Evolutionary conservation across 2,888 invertebrate genomes (phyloP), one percentile per base, ranked within the genome.

Genomic region (Morpho deidamia): DNA sequence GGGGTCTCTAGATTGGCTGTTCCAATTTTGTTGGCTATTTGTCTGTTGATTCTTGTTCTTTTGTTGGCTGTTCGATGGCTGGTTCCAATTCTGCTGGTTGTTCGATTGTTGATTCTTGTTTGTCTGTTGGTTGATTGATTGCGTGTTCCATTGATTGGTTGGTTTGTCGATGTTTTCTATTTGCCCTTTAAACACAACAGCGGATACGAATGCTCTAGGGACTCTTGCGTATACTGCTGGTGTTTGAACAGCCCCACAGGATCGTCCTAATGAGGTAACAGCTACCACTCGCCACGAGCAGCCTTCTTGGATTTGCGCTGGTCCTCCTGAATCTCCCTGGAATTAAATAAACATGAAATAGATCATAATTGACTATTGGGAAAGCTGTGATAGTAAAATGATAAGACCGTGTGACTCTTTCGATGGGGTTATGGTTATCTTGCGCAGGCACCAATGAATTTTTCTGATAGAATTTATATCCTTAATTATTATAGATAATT

Each of bases 261-360:
- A 75, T 0, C 86, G 63, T 0, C 89, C 89, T 0, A 79, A 62
- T 1, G 89, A 89, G 0, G 89, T 89, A 8, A 89, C 79, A 0
- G 77, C 88, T 0, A 87, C 79, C 0, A 88, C 71, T 0, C 87
- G 72, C 88, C 88, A 88, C 0, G 67, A 44, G 53, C 89, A 88
- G 47, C 82, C 86, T 51, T 85, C 85, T 66, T 78, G 81, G 0
- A 84, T 60, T 59, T 87, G 86, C 0, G 81, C 84, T 3, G 88
- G 88, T 0, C 89, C 88, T 0, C 88, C 89, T 0, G 87, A 87
- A 51, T 89, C 89, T 45, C 89, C 89, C 89, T 89, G 73, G n/a
- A 51, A 51, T 12, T 11, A 32, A 12, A 43, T 9, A n/a, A 23
- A 23, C 2, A 23, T 23, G 23, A 23, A 23, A 37, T 50, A 32